Evolutionary conservation across 1,140 invertebrate genomes (phyloP), one percentile per base, ranked within the genome.

Genomic region (Bombus terrestris): DNA sequence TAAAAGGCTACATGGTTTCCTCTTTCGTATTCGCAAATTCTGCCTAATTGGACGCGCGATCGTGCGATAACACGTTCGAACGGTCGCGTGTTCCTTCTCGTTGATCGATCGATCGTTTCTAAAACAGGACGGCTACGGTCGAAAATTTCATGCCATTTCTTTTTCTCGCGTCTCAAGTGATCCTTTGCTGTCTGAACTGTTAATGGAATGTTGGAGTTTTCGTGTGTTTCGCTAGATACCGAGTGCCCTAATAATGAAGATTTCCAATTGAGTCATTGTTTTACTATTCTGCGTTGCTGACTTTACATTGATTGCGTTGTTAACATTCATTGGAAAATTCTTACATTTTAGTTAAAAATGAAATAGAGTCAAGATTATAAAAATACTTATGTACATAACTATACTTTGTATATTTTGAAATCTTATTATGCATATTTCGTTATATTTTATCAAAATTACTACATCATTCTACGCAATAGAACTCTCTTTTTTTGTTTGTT

Each of bases 21-120:
- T 39, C 68, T 64, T 66, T 80, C 73, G 88, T 86, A 83, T 88
- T 88, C 64, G 85, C 89, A 89, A 92, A 92, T 92, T 89, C 90
- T 77, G 75, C 71, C 91, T 92, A 92, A 92, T 92, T 92, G 90
- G 91, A 87, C 85, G 85, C 64, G 89, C 73, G 68, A 86, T 89
- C 59, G n/a, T 2, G 62, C 80, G 80, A 69, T 86, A 86, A 79
- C 86, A 68, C 47, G 57, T 39, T 2, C 35, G 59, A 28, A 9
- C 43, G 43, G 32, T 81, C 71, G 80, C 78, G 87, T 91, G 90
- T 89, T 84, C 64, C 82, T 18, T 18, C 37, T 68, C 25, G 78
- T 89, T 88, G 81, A 85, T 89, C 90, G 85, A 91, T 90, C 76
- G 85, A 89, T 90, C 88, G 78, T 47, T 84, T 84, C 39, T 10